These are phyloP conservation scores for Chymomyza caudatula DNA, from an alignment of 2,888 invertebrate genomes.

Conservation along the genomic window DNA sequence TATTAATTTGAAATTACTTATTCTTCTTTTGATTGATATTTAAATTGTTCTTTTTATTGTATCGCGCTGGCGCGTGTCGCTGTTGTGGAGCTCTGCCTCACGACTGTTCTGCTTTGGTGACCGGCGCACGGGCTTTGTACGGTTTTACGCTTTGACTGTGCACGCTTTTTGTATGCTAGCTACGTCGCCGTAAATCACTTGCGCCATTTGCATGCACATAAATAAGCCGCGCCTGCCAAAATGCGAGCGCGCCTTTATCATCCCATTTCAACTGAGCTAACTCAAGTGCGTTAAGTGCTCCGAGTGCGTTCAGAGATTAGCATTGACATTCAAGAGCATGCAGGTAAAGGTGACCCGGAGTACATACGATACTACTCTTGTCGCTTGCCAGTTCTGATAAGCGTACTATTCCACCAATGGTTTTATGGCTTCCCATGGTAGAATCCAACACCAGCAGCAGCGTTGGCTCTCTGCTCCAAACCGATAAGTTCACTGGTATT, in stretches of 20 bases:
- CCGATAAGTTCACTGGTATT: background rate
- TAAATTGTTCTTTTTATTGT: constrained; percentile 14
- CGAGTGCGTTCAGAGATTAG: background rate
- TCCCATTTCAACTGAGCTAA: no score
- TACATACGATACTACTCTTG: background rate
- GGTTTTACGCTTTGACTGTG: constrained; percentile 9
- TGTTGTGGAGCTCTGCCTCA: constrained; percentile 19
- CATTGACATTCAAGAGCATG: background rate
- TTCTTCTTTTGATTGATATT: constrained; percentile 5
- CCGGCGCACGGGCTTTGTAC: constrained; percentile 53
- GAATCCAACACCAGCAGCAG: background rate
- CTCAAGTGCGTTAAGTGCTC: background rate
- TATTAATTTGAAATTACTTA: background rate
- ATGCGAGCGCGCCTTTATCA: background rate
- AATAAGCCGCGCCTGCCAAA: constrained; percentile 25
- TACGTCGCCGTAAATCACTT: constrained; percentile 53
- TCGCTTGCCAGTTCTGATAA: background rate
- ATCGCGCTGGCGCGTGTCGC: background rate
- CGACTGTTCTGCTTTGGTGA: constrained; percentile 43
- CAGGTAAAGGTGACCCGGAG: background rate
- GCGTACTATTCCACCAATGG: background rate
- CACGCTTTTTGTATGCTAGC: constrained; percentile 47
- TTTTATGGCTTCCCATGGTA: background rate
- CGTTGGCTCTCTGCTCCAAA: constrained; percentile 2
- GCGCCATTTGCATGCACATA: constrained; percentile 62